Conservation (phyloP, 2,888 invertebrate species). For the Chrysina gloriosa region DNA sequence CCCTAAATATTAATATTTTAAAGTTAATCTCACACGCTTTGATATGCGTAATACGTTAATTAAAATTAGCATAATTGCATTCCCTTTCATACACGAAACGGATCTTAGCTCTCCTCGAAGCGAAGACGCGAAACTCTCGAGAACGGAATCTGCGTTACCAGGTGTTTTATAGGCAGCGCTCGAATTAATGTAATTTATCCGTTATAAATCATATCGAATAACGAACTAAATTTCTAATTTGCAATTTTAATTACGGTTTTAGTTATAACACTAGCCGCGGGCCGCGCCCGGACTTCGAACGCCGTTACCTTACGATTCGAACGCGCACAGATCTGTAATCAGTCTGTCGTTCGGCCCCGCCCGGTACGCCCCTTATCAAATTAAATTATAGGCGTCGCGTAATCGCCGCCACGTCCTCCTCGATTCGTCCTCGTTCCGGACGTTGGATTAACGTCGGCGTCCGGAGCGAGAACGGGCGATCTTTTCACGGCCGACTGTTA, state of each 20-base stretch:
- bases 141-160: too few species aligned
- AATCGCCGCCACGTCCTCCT: constrained; percentile 60
- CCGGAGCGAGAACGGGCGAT: too few species aligned
- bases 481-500: too few species aligned
- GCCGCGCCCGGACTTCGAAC: not conserved
- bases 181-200: constrained; percentile 40
- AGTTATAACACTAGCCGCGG: constrained; percentile 39
- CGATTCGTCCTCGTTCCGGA: too few species aligned
- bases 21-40: too few species aligned
- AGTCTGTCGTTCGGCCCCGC: constrained; percentile 65
- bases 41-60: too few species aligned
- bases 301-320: constrained; percentile 21
- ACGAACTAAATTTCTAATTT: constrained; percentile 44
- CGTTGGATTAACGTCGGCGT: too few species aligned
- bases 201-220: constrained; percentile 42
- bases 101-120: too few species aligned
- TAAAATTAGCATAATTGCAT: too few species aligned
- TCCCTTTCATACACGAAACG: too few species aligned
- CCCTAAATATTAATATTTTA: too few species aligned
- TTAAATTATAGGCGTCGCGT: constrained; percentile 64
- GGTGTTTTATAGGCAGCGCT: not conserved
- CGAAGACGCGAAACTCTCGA: too few species aligned
- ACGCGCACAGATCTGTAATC: constrained; percentile 61
- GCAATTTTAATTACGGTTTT: constrained; percentile 44
- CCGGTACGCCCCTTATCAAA: constrained; percentile 65